These are phyloP conservation scores for Meteorus cinctellus DNA, from an alignment of 2,888 invertebrate genomes.

Conservation along the genomic window DNA sequence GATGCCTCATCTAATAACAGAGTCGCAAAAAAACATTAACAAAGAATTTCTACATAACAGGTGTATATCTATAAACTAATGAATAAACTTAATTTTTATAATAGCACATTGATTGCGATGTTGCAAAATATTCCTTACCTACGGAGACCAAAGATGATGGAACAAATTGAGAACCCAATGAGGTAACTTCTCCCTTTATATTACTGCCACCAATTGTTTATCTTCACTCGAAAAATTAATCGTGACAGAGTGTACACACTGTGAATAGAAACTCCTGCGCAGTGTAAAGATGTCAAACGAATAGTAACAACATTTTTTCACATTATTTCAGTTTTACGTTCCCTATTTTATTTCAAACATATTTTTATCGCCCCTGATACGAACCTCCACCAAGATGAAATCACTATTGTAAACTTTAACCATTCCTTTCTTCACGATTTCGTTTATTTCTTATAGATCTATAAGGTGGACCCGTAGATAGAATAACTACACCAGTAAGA, in stretches of 20 bases:
- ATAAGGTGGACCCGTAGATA: background rate
- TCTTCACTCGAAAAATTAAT: background rate
- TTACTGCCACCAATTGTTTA: background rate
- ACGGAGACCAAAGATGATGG: background rate
- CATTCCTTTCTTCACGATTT: too few relatives aligned
- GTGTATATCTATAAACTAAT: slow-evolving; percentile 69
- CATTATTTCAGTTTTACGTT: too few relatives aligned
- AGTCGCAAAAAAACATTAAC: slow-evolving; percentile 63
- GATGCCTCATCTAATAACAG: slow-evolving; percentile 63
- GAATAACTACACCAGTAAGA: background rate
- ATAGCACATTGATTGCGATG: slow-evolving; percentile 38
- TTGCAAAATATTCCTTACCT: background rate
- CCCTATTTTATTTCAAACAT: too few relatives aligned
- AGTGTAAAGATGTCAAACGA: too few relatives aligned
- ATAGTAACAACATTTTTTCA: too few relatives aligned
- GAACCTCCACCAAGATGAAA: too few relatives aligned
- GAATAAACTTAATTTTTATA: slow-evolving; percentile 72
- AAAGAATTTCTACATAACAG: slow-evolving; percentile 69
- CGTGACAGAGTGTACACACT: background rate
- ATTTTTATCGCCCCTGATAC: too few relatives aligned
- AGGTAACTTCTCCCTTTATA: background rate
- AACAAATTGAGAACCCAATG: background rate
- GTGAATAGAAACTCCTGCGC: background rate
- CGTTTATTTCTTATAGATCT: too few relatives aligned
- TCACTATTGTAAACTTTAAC: too few relatives aligned